A percentile compares a stretch with the other conserved stretches of the same genome.
phyloP scores from a whole-genome alignment of 2,797 vertebrate genomes.

The Pteronotus mesoamericanus region DNA sequence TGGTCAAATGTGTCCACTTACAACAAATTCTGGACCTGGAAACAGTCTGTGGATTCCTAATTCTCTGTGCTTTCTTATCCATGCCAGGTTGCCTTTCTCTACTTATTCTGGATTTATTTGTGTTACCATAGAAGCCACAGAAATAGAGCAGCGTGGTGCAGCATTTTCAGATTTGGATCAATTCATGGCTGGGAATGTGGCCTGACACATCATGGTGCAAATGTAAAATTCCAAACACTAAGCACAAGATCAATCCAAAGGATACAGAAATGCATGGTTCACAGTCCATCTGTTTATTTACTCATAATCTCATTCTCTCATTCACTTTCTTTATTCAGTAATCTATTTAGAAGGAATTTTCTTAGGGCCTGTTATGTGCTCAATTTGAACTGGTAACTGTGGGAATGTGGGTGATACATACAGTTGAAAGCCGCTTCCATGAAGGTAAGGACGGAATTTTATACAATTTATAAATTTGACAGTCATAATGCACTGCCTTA shows the following conservation, averaged over 20 bases:
- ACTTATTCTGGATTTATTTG: not conserved
- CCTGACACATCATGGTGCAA: not conserved
- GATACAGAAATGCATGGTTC: not conserved
- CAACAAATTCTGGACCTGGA: not conserved
- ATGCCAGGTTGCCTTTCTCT: not conserved
- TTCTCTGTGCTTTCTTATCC: not conserved
- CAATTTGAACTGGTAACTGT: not conserved
- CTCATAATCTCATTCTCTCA: not conserved
- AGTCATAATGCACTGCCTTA: not conserved
- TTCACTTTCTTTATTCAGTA: not conserved
- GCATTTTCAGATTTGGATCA: not conserved
- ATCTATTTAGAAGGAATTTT: not conserved
- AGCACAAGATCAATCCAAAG: not conserved
- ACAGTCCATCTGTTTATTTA: not conserved
- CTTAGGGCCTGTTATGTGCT: not conserved
- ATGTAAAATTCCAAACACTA: not conserved
- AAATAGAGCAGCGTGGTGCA: not conserved
- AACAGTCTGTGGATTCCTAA: not conserved
- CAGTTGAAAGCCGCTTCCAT: not conserved
- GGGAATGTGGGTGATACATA: not conserved
- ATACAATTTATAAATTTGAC: not conserved
- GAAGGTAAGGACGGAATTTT: not conserved
- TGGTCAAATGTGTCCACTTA: not conserved
- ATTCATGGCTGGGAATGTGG: not conserved
- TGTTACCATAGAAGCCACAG: conserved; percentile 6